phyloP scores from a whole-genome alignment of 2,113 vertebrate species.

The Sinocyclocheilus anophthalmus region DNA sequence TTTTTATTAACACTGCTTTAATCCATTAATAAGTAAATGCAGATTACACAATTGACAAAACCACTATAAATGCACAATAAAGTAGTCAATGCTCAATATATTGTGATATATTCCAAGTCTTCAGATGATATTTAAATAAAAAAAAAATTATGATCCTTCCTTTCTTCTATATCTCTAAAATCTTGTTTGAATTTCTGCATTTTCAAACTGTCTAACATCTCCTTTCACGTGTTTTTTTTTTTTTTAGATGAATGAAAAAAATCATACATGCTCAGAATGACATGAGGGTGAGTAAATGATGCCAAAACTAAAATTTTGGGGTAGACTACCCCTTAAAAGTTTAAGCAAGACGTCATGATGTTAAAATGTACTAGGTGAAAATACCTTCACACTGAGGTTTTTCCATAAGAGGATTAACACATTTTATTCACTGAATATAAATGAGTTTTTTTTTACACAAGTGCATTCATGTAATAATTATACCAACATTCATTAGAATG shows the following conservation, averaged over 20 bases:
- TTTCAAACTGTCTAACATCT: neutral
- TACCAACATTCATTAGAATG: slow-evolving; percentile 14
- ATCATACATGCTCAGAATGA: neutral
- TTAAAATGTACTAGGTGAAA: neutral
- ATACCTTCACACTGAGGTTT: neutral
- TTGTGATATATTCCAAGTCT: neutral
- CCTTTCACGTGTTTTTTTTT: too few species aligned
- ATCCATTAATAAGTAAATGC: too few species aligned
- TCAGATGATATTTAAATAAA: neutral
- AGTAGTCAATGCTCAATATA: neutral
- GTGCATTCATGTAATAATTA: neutral
- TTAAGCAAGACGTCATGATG: neutral
- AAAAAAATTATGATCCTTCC: neutral
- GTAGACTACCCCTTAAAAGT: neutral
- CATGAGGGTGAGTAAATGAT: neutral
- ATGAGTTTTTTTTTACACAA: neutral
- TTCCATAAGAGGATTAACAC: neutral
- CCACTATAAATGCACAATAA: neutral
- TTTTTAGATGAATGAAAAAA: neutral
- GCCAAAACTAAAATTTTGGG: neutral
- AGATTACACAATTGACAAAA: neutral
- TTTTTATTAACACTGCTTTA: too few species aligned
- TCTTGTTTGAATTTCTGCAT: neutral
- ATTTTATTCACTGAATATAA: neutral
- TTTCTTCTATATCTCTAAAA: neutral